A percentile compares a stretch with the other conserved stretches of the same genome.
These are phyloP conservation scores for Sphinx pinastri DNA, from an alignment of 2,888 invertebrate genomes.

Conservation along the genomic window DNA sequence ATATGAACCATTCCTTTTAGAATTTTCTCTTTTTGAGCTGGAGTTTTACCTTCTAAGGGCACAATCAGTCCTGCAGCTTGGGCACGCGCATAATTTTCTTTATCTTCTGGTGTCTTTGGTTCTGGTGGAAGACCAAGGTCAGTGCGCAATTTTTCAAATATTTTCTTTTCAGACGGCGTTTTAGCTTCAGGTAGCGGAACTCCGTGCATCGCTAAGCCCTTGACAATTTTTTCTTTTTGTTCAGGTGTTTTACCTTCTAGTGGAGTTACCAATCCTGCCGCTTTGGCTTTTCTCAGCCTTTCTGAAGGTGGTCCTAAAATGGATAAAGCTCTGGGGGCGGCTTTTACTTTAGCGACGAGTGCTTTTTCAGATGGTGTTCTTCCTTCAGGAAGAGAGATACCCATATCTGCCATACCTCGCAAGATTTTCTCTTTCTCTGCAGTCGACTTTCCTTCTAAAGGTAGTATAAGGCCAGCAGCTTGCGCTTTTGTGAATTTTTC, in stretches of 20 bases:
- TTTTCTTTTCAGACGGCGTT: conserved; percentile 49
- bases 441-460: conserved; percentile 49
- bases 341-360: conserved; percentile 38
- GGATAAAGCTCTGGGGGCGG: conserved; percentile 33
- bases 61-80: conserved; percentile 41
- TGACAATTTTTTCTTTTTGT: conserved; percentile 45
- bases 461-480: conserved; percentile 46
- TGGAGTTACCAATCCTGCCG: conserved; percentile 44
- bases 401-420: conserved; percentile 32
- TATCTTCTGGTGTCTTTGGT: conserved; percentile 37
- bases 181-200: conserved; percentile 48
- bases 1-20: conserved; percentile 38
- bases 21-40: conserved; percentile 46
- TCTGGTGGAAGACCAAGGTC: conserved; percentile 48
- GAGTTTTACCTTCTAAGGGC: conserved; percentile 48
- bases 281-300: conserved; percentile 41
- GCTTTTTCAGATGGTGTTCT: conserved; percentile 34
- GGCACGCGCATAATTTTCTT: conserved; percentile 37
- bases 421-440: conserved; percentile 44
- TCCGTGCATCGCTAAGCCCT: conserved; percentile 43
- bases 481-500: conserved; percentile 44
- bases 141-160: conserved; percentile 45
- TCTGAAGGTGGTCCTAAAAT: conserved; percentile 31
- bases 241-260: conserved; percentile 43
- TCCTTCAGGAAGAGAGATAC: conserved; percentile 40